Base-by-base conservation (phyloP, 1,140 invertebrate genomes). In the Lepidotrigona ventralis region DNA sequence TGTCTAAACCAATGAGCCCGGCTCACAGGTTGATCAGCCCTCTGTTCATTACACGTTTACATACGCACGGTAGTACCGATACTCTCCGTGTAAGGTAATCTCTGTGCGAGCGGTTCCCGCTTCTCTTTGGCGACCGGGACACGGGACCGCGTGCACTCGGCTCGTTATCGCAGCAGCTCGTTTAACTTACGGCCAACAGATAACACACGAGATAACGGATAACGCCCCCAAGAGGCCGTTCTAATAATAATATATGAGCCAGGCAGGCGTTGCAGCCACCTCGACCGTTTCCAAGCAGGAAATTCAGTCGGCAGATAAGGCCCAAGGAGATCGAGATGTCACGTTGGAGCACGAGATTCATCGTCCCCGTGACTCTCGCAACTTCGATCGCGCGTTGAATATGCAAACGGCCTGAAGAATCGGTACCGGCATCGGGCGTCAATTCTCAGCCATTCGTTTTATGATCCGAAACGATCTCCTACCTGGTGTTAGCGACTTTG, bases 1-100 rank as follows among this genome's bases (percentile, higher is more conserved):
- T 53, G 88, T 91, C 85, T 83, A 81, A 89, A 86, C 79, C 76
- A 84, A 86, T 76, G 85, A 79, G 83, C 73, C 39, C 74, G 56
- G 66, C 81, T 33, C 33, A 70, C 84, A 85, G 83, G 82, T 84
- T 80, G 79, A 81, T 75, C 76, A 53, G 46, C 33, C 64, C 70
- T 78, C 39, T 26, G 21, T 12, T 29, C 64, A 17, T 0, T 68
- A 46, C 9, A 46, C 39, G 39, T 46, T 46, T 46, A 14, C 26
- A 33, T 53, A 53, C n/a, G n/a, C 26, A 70, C 23, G n/a, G 26
- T 15, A 29, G 26, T 29, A 64, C 17, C 66, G 66, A 39, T n/a
- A 60, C 29, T 33, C 53, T 68, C 58, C 71, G 26, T 15, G 56
- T 29, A 71, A 60, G 56, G 26, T 58, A 46, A 72, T 80, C 54